phyloP scores from a whole-genome alignment of 2,113 vertebrate species.

The Collichthys lucidus region DNA sequence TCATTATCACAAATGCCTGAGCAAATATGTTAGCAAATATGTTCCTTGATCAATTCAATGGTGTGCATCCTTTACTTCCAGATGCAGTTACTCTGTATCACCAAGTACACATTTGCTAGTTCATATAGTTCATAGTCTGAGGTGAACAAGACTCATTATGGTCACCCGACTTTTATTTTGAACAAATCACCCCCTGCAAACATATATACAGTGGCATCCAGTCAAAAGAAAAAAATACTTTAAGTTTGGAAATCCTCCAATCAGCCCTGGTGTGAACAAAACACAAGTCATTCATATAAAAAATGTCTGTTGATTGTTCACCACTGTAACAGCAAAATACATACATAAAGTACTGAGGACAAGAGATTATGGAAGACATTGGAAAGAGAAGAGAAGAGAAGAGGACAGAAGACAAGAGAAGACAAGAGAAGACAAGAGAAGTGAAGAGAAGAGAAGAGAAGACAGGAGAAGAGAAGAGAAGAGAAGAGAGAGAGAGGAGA shows the following conservation, averaged over 20 bases:
- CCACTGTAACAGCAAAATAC: conserved; percentile 72
- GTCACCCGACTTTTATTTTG: neutral
- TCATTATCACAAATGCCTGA: conserved; percentile 31
- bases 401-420: no score
- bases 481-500: neutral
- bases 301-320: conserved; percentile 70
- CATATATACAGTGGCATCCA: conserved; percentile 72
- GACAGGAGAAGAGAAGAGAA: conserved; percentile 20
- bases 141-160: neutral
- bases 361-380: conserved; percentile 78
- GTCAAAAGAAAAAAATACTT: conserved; percentile 58
- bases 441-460: conserved; percentile 1
- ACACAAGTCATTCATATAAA: neutral
- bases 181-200: conserved; percentile 72
- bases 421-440: conserved; percentile 77
- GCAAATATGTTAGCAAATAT: conserved; percentile 11
- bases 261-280: conserved; percentile 38
- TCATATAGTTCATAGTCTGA: neutral
- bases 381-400: conserved; percentile 1
- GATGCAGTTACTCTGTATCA: neutral
- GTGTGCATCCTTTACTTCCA: neutral
- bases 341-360: conserved; percentile 78
- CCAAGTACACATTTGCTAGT: neutral
- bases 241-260: conserved; percentile 42
- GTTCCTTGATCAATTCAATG: conserved; percentile 19